Evolutionary conservation across 30 jellyfish, hydroid and myxozoan genomes (phyloP), one percentile per base, ranked within the genome.

Genomic region (Pelagia noctiluca): DNA sequence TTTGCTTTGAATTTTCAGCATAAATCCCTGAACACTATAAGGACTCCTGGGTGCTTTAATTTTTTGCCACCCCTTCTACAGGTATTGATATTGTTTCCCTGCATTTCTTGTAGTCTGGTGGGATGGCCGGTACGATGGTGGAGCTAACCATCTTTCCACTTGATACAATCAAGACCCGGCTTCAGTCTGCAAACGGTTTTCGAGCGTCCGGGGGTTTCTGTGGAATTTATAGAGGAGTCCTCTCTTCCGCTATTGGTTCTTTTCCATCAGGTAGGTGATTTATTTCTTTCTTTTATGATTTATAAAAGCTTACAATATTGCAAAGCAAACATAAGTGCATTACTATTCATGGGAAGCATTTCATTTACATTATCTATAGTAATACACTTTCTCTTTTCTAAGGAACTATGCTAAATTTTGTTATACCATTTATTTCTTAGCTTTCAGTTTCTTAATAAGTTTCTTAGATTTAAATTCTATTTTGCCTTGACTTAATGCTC

Each of bases 111-210:
- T 42, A 87, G 96, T 93, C 99, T 52, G 99, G 99, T 50, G 89
- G 97, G 2, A 49, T 70, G 35, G 97, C 97, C 34, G 99, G 99
- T 28, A 63, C 89, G 10, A 75, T 72, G 22, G 90, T 93, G 63
- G 99, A 94, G 85, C 72, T 94, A 38, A 82, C 69, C 18, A 67
- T 94, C 46, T 94, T 71, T 75, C 99, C 99, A 49, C 22, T 94
- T 61, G 99, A 94, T 63, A 88, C 99, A 21, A 88, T 94, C 32
- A 94, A 94, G 67, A 94, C 99, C 62, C 53, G 99, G 1, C 90
- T 89, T 28, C 99, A 94, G 36, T 83, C 96, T 1, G 63, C 89
- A 3, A 46, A 46, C 3, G 99, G 99, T 12, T 94, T 94, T 61
- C 48, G 82, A 65, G 90, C 76, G 67, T 57, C 96, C 42, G 97